Evolutionary conservation across 53 echinoderm and acorn worm genomes (phyloP), one percentile per base, ranked within the genome.

Genomic region (Henricia sp.): DNA sequence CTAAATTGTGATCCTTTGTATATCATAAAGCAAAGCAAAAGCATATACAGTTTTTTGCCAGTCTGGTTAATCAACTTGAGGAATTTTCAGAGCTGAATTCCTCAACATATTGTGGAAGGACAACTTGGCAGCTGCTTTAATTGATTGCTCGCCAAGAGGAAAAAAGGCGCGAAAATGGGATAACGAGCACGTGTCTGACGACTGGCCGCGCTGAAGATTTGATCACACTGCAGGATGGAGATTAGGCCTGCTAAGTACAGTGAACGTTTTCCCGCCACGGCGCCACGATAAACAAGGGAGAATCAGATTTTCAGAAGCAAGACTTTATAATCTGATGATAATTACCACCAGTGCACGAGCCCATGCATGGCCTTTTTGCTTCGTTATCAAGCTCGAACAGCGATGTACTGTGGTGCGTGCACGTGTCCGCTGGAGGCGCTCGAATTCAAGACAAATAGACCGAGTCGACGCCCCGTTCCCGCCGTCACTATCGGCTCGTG

Each of bases 271-370:
- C 73, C 73, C 73, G 73, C 73, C 73, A 34, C 54, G 52, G 17
- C 52, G 73, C 37, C 54, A 32, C 33, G 73, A 73, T 73, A 73
- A 76, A 76, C 76, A 76, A 76, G 37, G 76, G 76, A 59, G 19
- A n/a, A 20, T n/a, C n/a, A n/a, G n/a, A 64, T 64, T 76, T 55
- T 37, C 12, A 76, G 13, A 37, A 14, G 59, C 42, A 29, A 57
- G 54, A 56, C 26, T 56, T 76, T 17, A 33, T 58, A 76, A 76
- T 76, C 76, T 76, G 76, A 37, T 51, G 55, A 16, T 56, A 73
- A 52, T 73, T 52, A 36, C 52, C 37, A 52, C 50, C 52, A 2
- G 37, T 52, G 73, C 12, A n/a, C n/a, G n/a, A n/a, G n/a, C n/a
- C n/a, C n/a, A n/a, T n/a, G n/a, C n/a, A n/a, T n/a, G n/a, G n/a